These are phyloP conservation scores for Pseudorhombus dupliciocellatus DNA, from an alignment of 2,113 vertebrate species.

Conservation along the genomic window DNA sequence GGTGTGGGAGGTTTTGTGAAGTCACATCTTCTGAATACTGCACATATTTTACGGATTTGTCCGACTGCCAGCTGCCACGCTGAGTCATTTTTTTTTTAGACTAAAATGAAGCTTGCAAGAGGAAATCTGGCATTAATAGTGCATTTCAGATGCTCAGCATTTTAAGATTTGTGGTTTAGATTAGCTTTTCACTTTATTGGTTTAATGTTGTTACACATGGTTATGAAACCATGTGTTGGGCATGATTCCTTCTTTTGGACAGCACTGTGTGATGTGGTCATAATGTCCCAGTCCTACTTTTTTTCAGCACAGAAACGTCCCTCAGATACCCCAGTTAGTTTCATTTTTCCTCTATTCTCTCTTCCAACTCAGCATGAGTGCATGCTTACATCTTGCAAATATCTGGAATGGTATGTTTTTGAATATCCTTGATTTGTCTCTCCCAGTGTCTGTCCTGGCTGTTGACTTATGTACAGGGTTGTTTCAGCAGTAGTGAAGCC, in stretches of 20 bases:
- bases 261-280: not conserved
- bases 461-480: not conserved
- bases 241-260: not conserved
- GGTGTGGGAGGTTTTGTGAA: not conserved
- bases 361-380: not conserved
- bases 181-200: not conserved
- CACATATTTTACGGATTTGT: constrained; percentile 11
- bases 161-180: not conserved
- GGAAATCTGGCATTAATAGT: not conserved
- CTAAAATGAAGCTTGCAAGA: not conserved
- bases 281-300: not conserved
- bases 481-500: not conserved
- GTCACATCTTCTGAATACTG: constrained; percentile 18
- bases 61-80: not conserved
- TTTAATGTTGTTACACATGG: not conserved
- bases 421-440: not conserved
- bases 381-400: not conserved
- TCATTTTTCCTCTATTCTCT: not conserved
- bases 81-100: constrained; percentile 8
- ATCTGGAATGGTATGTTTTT: not conserved
- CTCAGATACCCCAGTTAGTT: not conserved
- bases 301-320: not conserved
- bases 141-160: not conserved
- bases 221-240: not conserved
- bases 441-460: not conserved